These are phyloP conservation scores for Gibbula magus DNA, from an alignment of 2,888 invertebrate species.

Conservation along the genomic window DNA sequence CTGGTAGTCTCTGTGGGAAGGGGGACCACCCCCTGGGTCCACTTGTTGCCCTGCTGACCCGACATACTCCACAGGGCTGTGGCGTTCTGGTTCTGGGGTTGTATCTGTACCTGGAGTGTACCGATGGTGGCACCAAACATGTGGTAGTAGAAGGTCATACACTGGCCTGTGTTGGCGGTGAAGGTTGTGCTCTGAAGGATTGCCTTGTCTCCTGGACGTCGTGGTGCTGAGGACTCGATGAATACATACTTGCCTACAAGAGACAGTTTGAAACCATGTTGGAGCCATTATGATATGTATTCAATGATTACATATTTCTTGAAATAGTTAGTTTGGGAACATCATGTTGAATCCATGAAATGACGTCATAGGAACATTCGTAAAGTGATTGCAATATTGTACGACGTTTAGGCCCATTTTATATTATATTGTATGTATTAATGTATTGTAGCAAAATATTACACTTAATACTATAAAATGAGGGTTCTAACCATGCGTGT, in stretches of 20 bases:
- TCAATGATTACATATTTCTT: too few species aligned
- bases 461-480: background rate
- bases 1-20: slow-evolving; percentile 47
- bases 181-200: slow-evolving; percentile 59
- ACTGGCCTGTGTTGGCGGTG: slow-evolving; percentile 39
- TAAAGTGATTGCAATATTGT: too few species aligned
- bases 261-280: too few species aligned
- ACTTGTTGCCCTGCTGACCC: slow-evolving; percentile 57
- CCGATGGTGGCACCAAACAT: slow-evolving; percentile 65
- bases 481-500: slow-evolving; percentile 28
- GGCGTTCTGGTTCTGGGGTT: slow-evolving; percentile 39
- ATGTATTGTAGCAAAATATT: background rate
- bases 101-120: slow-evolving; percentile 55
- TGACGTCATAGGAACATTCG: too few species aligned
- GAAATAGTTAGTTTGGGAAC: too few species aligned
- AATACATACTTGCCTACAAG: slow-evolving; percentile 76
- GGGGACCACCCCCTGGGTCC: slow-evolving; percentile 48
- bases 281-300: too few species aligned
- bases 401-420: too few species aligned
- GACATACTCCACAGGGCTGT: slow-evolving; percentile 49
- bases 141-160: slow-evolving; percentile 67
- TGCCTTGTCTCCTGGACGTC: slow-evolving; percentile 78
- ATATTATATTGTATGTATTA: background rate
- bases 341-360: too few species aligned
- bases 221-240: slow-evolving; percentile 77